Percentiles rank a stretch among this genome's conserved stretches.
Evolutionary conservation across 2,113 vertebrate genomes (phyloP).

Genomic region (Muntiacus muntjak): DNA sequence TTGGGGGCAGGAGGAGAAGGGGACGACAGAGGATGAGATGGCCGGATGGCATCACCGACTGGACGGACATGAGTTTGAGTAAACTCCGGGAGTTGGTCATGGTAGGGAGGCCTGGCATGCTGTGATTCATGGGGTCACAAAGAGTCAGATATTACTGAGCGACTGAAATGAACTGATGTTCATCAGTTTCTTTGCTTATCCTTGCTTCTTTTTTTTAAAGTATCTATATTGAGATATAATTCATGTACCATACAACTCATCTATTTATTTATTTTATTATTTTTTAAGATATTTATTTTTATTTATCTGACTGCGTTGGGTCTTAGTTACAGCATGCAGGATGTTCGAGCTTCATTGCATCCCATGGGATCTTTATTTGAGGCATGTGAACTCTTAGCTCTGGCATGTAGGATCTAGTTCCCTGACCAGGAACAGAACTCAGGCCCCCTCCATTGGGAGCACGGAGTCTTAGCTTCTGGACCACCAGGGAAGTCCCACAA

Average conservation of each 20-base stretch:
- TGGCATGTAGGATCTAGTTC: neutral
- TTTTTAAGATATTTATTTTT: neutral
- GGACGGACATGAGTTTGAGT: too few species aligned
- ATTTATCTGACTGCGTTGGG: neutral
- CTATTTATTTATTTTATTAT: neutral
- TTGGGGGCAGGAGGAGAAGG: too few species aligned
- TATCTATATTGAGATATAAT: neutral
- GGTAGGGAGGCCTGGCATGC: too few species aligned
- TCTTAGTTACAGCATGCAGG: neutral
- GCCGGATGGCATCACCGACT: too few species aligned
- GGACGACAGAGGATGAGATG: too few species aligned
- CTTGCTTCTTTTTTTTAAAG: neutral
- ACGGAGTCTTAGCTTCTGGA: neutral
- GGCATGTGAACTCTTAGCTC: neutral
- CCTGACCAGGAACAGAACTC: neutral
- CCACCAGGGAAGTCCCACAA: neutral
- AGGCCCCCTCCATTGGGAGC: neutral
- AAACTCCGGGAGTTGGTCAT: too few species aligned
- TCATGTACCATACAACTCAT: neutral
- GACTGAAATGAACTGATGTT: neutral
- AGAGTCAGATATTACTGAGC: too few species aligned
- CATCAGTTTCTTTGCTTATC: neutral
- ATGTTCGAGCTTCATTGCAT: neutral
- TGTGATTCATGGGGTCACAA: too few species aligned
- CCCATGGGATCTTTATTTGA: neutral